A percentile compares a stretch with the other conserved stretches of the same genome.
Conservation (phyloP, 2,797 vertebrate genomes). For the Falco concolor region DNA sequence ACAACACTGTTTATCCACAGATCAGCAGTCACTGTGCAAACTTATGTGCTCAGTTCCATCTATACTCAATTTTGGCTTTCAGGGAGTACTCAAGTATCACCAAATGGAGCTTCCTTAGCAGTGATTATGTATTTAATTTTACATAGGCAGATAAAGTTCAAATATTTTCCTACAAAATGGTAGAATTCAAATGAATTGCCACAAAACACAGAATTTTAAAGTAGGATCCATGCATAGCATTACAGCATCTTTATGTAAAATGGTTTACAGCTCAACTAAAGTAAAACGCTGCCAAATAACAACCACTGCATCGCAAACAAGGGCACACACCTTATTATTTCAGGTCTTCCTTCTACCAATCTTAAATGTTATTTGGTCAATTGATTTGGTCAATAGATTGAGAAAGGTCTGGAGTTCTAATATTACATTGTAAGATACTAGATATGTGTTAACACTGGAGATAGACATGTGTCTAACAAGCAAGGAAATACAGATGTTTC, state of each 20-base stretch:
- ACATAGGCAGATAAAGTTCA: neutral
- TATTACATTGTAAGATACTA: neutral
- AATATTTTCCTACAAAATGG: neutral
- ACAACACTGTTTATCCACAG: conserved; percentile 42
- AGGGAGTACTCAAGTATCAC: conserved; percentile 1
- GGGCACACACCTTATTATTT: accelerated
- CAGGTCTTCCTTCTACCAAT: neutral
- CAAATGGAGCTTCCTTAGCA: neutral
- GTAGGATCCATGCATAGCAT: neutral
- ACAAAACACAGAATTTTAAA: neutral
- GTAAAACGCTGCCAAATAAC: neutral
- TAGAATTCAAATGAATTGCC: neutral
- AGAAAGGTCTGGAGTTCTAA: neutral
- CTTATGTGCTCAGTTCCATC: neutral
- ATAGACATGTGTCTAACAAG: neutral
- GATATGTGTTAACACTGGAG: neutral
- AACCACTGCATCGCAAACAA: neutral
- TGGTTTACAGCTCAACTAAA: neutral
- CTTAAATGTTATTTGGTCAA: neutral
- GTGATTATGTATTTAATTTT: neutral
- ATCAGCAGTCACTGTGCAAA: conserved; percentile 43
- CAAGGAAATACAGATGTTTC: neutral
- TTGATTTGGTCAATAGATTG: neutral
- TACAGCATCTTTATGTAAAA: neutral
- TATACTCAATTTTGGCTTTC: neutral